phyloP scores from a whole-genome alignment of 2,113 vertebrate species.

The Octodon degus region DNA sequence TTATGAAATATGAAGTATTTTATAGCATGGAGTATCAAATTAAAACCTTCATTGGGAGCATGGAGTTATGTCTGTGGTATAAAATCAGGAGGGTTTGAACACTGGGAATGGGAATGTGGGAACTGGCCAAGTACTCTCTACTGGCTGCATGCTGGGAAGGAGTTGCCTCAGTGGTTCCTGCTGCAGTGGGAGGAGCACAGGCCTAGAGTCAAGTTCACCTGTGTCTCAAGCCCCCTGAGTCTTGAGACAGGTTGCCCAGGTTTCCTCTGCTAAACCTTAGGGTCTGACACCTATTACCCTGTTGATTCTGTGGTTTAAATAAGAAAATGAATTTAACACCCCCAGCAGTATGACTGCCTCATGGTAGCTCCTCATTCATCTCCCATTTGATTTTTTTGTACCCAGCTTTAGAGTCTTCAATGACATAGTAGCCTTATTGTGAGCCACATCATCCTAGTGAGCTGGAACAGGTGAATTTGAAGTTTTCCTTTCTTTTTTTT shows the following conservation, averaged over 20 bases:
- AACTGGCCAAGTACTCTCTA: background rate
- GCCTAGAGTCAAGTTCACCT: background rate
- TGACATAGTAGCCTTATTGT: constrained; percentile 23
- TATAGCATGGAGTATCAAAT: constrained; percentile 34
- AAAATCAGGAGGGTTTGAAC: background rate
- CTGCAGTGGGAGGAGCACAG: background rate
- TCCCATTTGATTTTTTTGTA: constrained; percentile 41
- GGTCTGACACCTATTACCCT: background rate
- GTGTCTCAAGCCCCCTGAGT: background rate
- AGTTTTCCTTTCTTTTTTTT: constrained; percentile 34
- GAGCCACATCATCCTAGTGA: background rate
- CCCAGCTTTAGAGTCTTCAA: background rate
- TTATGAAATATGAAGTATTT: constrained; percentile 60
- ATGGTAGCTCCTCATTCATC: background rate
- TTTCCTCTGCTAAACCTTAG: background rate
- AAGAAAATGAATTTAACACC: background rate
- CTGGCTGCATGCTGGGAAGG: background rate
- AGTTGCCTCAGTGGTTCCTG: background rate
- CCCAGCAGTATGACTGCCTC: background rate
- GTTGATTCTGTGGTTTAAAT: constrained; percentile 46
- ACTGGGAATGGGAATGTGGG: background rate
- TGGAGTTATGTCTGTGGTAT: background rate
- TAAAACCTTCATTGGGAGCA: background rate
- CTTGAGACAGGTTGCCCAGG: background rate
- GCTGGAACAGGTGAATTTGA: constrained; percentile 27